phyloP scores from a whole-genome alignment of 1,140 invertebrate genomes.

The Dendroctonus valens region DNA sequence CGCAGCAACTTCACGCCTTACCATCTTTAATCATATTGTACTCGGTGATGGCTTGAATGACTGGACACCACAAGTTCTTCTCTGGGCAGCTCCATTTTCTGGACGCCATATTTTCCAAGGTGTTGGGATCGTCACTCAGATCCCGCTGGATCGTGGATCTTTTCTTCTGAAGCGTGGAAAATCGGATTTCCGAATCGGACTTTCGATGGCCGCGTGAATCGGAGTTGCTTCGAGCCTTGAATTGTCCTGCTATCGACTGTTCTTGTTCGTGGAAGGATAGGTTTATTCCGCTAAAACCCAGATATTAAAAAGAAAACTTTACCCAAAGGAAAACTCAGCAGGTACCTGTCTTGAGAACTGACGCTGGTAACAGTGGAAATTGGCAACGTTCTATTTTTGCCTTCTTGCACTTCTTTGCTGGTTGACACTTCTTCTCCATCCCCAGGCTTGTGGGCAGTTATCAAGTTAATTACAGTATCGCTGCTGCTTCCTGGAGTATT shows the following conservation, averaged over 20 bases:
- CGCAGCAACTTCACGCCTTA: neutral
- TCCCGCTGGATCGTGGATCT: slow-evolving; percentile 35
- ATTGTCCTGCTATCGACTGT: slow-evolving; percentile 40
- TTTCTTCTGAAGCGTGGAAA: slow-evolving; percentile 42
- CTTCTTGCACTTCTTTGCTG: slow-evolving; percentile 26
- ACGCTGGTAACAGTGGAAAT: slow-evolving; percentile 50
- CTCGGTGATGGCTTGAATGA: slow-evolving; percentile 77
- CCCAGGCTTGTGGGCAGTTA: slow-evolving; percentile 36
- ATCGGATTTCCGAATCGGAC: slow-evolving; percentile 40
- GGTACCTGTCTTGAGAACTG: slow-evolving; percentile 63
- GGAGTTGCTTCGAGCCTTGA: slow-evolving; percentile 42
- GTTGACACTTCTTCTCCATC: slow-evolving; percentile 38
- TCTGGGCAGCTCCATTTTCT: slow-evolving; percentile 72
- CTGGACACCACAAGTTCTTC: slow-evolving; percentile 78
- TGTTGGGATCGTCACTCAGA: slow-evolving; percentile 33
- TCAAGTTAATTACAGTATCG: slow-evolving; percentile 43
- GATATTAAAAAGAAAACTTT: neutral
- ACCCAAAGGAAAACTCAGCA: neutral
- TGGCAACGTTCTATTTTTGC: slow-evolving; percentile 37
- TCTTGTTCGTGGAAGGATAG: slow-evolving; percentile 71
- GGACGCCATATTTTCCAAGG: slow-evolving; percentile 25
- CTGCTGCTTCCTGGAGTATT: slow-evolving; percentile 43
- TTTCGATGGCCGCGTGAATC: slow-evolving; percentile 39
- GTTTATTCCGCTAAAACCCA: slow-evolving; percentile 64
- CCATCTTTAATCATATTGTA: slow-evolving; percentile 83